Conservation (phyloP, 2,113 vertebrate genomes). For the Nansenia antarctica region DNA sequence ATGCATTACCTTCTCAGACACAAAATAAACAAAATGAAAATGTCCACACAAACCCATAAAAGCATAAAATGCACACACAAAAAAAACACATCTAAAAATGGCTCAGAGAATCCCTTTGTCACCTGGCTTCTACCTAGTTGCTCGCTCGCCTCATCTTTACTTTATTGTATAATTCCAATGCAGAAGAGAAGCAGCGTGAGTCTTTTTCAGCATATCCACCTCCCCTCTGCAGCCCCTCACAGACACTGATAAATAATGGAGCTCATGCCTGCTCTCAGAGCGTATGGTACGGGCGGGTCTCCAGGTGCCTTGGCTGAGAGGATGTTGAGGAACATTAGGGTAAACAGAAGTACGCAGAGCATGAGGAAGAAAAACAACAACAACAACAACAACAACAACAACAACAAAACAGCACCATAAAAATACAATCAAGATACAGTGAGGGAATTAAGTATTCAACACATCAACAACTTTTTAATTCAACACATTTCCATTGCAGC, state of each 20-base stretch:
- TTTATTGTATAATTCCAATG: background rate
- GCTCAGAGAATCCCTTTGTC: background rate
- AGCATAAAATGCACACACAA: too few relatives aligned
- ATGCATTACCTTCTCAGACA: background rate
- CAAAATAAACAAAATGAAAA: background rate
- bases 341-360: background rate
- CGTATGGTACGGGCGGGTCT: too few relatives aligned
- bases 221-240: background rate
- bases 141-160: background rate
- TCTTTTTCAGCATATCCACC: conserved; percentile 1
- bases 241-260: conserved; percentile 13
- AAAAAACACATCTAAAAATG: background rate
- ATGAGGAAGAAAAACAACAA: background rate
- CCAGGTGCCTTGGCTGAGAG: background rate
- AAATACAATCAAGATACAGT: background rate
- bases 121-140: background rate
- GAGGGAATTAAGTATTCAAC: too few relatives aligned
- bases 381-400: background rate
- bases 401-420: background rate
- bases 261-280: conserved; percentile 2
- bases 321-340: background rate
- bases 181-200: background rate
- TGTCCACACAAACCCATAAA: too few relatives aligned
- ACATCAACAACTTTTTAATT: too few relatives aligned
- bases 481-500: too few relatives aligned